Conservation (phyloP, 2,113 vertebrate species). For the Leptosomus discolor region DNA sequence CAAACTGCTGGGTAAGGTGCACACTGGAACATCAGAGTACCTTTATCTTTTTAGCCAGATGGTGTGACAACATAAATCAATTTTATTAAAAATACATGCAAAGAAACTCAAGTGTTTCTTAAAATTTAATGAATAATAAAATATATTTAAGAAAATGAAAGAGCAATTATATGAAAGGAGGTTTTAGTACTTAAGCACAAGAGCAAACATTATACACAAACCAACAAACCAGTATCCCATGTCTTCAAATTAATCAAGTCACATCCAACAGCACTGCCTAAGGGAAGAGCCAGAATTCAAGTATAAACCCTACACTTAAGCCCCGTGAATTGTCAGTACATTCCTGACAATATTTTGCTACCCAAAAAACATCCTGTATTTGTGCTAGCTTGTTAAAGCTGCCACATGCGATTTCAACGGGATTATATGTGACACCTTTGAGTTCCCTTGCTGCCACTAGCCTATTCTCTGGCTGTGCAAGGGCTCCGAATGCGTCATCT, state of each 20-base stretch:
- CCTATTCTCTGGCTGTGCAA: neutral
- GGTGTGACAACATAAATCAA: neutral
- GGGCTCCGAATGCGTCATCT: rapidly evolving
- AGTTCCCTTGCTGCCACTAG: neutral
- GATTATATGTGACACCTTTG: neutral
- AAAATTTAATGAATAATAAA: neutral
- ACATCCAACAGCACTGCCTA: neutral
- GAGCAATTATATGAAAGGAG: neutral
- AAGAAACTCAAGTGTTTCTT: neutral
- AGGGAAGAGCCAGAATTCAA: neutral
- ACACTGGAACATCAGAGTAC: neutral
- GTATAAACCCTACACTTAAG: neutral
- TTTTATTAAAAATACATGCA: neutral
- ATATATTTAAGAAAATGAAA: neutral
- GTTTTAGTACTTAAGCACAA: neutral
- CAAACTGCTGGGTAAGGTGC: neutral
- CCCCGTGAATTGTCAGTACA: neutral
- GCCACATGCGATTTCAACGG: neutral
- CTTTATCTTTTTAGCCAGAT: neutral
- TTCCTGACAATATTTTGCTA: neutral
- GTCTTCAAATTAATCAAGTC: neutral
- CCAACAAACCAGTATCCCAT: neutral
- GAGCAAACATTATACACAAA: neutral
- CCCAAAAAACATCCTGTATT: rapidly evolving
- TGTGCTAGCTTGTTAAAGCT: neutral